Evolutionary conservation across 1,140 invertebrate species (phyloP), one percentile per base, ranked within the genome.

Genomic region (Drosophila sucinea): DNA sequence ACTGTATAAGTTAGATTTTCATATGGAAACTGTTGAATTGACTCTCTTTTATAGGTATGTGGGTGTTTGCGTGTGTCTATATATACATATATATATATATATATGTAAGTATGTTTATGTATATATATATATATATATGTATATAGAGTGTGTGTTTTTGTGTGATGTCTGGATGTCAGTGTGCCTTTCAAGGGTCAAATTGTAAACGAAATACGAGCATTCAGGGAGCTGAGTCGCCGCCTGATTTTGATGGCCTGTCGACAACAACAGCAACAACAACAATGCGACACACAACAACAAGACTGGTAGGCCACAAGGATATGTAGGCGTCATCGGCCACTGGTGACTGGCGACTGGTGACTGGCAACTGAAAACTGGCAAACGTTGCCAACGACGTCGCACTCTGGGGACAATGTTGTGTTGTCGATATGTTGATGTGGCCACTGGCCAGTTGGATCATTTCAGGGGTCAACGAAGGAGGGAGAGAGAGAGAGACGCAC

Each of bases 121-220:
- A 2, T 33, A n/a, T 29, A 32, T 54, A 25, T 38, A 29, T 47
- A n/a, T 4, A 5, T 3, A 23, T 63, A 44, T n/a, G n/a, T 3
- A 33, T 11, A 38, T 6, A 6, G 5, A 4, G 67, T 40, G 44
- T 72, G 35, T 38, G n/a, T 32, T 60, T 30, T 5, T 23, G 30
- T 62, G 57, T 33, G 55, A 10, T 54, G 57, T 77, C 61, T 79
- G 69, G 72, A 73, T 73, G 60, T 69, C 65, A 73, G 74, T 78
- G 62, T 78, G 71, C 78, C 75, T 86, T 85, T 85, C 71, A 85
- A 72, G 74, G 82, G 78, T 86, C 82, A 85, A 85, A 75, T 81
- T 85, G 81, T 81, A 85, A 85, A 80, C 82, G 82, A 81, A 86
- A 81, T 85, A 81, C 78, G 68, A 85, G 78, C 70, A 70, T 60